Evolutionary conservation across 1,140 invertebrate genomes (phyloP).

Genomic region (Drosophila novamexicana): DNA sequence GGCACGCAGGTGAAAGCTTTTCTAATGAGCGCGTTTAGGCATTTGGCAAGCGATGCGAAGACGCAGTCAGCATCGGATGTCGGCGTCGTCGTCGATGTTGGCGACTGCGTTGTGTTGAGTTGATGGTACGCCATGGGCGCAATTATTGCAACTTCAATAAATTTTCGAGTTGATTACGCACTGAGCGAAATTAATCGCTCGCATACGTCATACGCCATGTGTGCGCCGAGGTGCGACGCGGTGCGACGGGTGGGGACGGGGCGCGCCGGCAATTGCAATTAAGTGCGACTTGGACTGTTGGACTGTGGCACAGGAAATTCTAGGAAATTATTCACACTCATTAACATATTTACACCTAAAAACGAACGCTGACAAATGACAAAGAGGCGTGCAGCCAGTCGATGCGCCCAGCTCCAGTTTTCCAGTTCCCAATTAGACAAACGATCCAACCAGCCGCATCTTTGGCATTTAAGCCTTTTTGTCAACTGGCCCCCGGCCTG

Average conservation of each 20-base stretch:
- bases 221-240: conserved; percentile 1
- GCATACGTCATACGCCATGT: conserved; percentile 70
- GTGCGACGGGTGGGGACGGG: background rate
- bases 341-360: conserved; percentile 83
- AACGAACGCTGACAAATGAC: conserved; percentile 73
- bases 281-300: conserved; percentile 52
- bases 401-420: conserved; percentile 31
- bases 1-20: conserved; percentile 68
- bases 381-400: conserved; percentile 54
- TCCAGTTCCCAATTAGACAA: conserved; percentile 79
- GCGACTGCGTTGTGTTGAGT: background rate
- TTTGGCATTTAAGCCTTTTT: conserved; percentile 31
- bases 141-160: conserved; percentile 83
- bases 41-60: conserved; percentile 21
- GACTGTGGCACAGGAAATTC: conserved; percentile 53
- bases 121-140: conserved; percentile 49
- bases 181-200: conserved; percentile 75
- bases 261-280: conserved; percentile 64
- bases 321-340: conserved; percentile 78
- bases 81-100: background rate
- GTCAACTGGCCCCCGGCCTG: conserved; percentile 44
- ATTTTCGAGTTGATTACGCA: conserved; percentile 80
- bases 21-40: conserved; percentile 71
- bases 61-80: background rate
- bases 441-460: conserved; percentile 18